Evolutionary conservation across 2,113 vertebrate genomes (phyloP), one percentile per base, ranked within the genome.

Genomic region (Corydoras maculifer): DNA sequence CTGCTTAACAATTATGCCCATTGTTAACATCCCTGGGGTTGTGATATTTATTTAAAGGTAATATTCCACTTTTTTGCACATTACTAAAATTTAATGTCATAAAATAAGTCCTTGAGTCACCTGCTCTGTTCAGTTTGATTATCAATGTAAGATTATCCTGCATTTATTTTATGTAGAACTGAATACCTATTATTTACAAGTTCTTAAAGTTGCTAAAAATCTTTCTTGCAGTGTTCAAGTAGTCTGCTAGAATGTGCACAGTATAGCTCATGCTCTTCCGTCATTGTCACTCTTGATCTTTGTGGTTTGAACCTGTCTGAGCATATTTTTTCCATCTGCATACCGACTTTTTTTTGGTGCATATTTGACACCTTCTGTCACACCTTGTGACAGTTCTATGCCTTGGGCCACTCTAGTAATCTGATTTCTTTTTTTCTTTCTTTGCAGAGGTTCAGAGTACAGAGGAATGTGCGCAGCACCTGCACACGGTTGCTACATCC

Each of bases 391-490:
- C 35, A 43, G 35, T 43, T 43, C 35, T 43, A 43, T 43, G 35
- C 35, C 14, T 50, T 35, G 30, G 3, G 11, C 6, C 18, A n/a
- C 35, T 43, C 50, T 73, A 43, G 35, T 43, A 43, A 43, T 43
- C 35, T 43, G 35, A 5, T 43, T 43, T 43, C 2, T 43, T 43
- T 43, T 43, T 43, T 43, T 5, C 35, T 43, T 43, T 43, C 35
- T 8, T 43, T 80, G 70, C 86, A 99, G 96, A 99, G 85, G 85
- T 90, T 77, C 89, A 85, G 77, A 94, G 85, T 81, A 82, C 92
- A 0, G 95, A 98, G 65, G 95, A 98, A 65, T 91, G 91, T 11
- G 89, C 82, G 78, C 92, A 92, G 83, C 88, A 94, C 80, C 86
- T 98, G 74, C 93, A 92, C 82, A 88, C 87, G 74, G 82, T 95